phyloP scores from a whole-genome alignment of 2,113 vertebrate species.

The Tonatia bakeri region DNA sequence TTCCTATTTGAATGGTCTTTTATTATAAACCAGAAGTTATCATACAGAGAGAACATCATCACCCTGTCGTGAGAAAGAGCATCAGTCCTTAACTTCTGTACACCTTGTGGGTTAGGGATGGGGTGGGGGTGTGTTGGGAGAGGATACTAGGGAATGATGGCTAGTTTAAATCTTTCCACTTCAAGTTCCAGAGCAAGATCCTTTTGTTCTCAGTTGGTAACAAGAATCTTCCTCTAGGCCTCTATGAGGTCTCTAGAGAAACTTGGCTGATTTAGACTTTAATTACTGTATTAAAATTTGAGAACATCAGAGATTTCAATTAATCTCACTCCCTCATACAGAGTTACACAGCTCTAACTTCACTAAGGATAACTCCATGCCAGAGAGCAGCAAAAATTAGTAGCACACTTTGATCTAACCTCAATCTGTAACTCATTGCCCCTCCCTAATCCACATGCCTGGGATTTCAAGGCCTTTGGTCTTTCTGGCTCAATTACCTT shows the following conservation, averaged over 20 bases:
- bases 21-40: neutral
- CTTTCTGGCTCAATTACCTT: neutral
- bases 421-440: neutral
- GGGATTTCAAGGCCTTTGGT: neutral
- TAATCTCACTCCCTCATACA: neutral
- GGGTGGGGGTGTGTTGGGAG: rapidly evolving
- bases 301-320: neutral
- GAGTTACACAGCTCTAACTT: neutral
- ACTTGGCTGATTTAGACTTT: neutral
- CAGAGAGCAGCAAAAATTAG: neutral
- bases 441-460: neutral
- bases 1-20: neutral
- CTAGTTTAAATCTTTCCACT: neutral
- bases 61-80: neutral
- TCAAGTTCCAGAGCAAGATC: neutral
- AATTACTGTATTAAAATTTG: neutral
- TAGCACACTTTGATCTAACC: neutral
- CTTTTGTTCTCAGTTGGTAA: neutral
- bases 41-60: neutral
- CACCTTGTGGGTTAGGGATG: neutral
- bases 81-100: neutral
- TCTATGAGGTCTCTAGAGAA: neutral
- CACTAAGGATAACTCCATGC: neutral
- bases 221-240: neutral
- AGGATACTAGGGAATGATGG: neutral